phyloP scores from a whole-genome alignment of 2,113 vertebrate genomes.

The Corydoras sp. region DNA sequence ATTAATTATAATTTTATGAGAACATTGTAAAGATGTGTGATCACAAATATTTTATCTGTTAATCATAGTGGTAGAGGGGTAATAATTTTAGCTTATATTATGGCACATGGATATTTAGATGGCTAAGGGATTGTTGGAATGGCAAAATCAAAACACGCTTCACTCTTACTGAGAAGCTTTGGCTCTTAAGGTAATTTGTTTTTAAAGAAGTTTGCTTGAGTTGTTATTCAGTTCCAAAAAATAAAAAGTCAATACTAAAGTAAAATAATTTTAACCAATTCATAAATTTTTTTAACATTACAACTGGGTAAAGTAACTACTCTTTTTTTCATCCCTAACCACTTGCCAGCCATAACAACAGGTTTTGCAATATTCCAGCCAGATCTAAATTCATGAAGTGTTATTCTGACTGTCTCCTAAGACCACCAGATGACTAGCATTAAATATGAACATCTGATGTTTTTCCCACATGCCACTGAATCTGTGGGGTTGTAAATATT shows the following conservation, averaged over 20 bases:
- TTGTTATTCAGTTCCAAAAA: too few species aligned
- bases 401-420: neutral
- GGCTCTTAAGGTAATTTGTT: too few species aligned
- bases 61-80: too few species aligned
- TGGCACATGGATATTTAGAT: too few species aligned
- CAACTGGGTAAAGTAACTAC: neutral
- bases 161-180: too few species aligned
- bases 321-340: neutral
- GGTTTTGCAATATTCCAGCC: neutral
- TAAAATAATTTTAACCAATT: too few species aligned
- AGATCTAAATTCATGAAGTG: slow-evolving; percentile 9
- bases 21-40: neutral
- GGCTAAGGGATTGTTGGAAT: too few species aligned
- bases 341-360: neutral
- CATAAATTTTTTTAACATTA: neutral
- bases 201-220: too few species aligned
- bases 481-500: neutral
- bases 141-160: too few species aligned
- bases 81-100: too few species aligned
- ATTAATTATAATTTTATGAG: neutral
- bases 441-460: neutral
- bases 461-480: slow-evolving; percentile 8
- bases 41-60: neutral
- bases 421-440: neutral
- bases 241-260: too few species aligned